Percentiles rank a stretch among this genome's conserved stretches.
These are phyloP conservation scores for Petrocephalus sullivani DNA, from an alignment of 2,797 vertebrate genomes.

Conservation along the genomic window DNA sequence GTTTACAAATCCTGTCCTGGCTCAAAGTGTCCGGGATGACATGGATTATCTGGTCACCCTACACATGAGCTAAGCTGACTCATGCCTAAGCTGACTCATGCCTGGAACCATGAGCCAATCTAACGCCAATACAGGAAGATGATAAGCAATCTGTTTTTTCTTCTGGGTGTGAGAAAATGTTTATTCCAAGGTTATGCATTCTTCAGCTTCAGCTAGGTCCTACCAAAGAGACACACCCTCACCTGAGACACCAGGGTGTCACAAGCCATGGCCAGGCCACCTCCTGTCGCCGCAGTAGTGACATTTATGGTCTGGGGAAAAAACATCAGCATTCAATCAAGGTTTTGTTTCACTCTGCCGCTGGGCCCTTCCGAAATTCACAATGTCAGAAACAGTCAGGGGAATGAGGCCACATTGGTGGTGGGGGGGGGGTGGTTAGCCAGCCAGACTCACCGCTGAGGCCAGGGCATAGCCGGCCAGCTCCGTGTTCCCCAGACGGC, in stretches of 20 bases:
- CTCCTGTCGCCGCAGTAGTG: constrained; percentile 66
- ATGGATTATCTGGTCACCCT: no score
- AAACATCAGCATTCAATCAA: not conserved
- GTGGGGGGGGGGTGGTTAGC: not conserved
- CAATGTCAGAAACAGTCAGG: not conserved
- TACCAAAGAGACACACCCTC: constrained; percentile 1
- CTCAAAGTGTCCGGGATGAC: no score
- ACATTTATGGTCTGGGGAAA: constrained; percentile 67
- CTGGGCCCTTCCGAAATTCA: not conserved
- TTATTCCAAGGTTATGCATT: no score
- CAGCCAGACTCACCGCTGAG: constrained; percentile 53
- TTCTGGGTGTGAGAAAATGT: no score
- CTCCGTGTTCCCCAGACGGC: constrained; percentile 61
- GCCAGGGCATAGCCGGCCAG: constrained; percentile 65
- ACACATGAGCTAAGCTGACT: no score
- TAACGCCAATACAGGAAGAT: no score
- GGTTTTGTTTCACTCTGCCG: not conserved
- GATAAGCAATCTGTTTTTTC: no score
- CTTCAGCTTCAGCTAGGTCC: no score
- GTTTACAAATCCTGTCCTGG: no score
- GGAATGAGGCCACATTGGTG: not conserved
- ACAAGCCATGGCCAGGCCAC: constrained; percentile 70
- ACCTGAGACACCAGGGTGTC: constrained; percentile 91
- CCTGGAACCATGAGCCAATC: no score
- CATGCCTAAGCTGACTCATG: no score